Base-by-base conservation (phyloP, 2,797 vertebrate species). In the Phoeniculus purpureus region DNA sequence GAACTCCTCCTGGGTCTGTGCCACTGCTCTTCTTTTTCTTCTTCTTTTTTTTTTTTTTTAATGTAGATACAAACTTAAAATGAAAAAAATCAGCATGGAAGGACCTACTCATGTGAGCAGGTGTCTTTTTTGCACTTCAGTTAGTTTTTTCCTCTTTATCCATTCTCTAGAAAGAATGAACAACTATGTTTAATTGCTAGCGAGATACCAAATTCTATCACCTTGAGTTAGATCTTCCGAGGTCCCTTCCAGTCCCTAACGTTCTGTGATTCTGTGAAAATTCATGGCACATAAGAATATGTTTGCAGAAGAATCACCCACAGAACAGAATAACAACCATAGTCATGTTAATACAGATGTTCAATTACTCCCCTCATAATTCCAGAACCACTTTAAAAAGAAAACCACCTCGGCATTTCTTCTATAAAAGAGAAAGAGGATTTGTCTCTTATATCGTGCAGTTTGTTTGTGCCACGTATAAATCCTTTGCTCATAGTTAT, bases 1-100 rank as follows among this genome's bases (percentile, higher is more conserved):
- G 77, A 91, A 70, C 67, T 94, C 93, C 70, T 89, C n/a, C 92
- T 94, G 85, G 91, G 82, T 64, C 31, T 76, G 37, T 93, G 89
- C 91, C 82, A 93, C 20, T 34, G 17, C 15, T 89, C 31, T 31
- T 71, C 60, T 78, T 54, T 50, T 16, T 6, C 20, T 29, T n/a
- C 9, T 55, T 27, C 8, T 15, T 73, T 27, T 27, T 20, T 32
- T 22, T 10, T 51, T n/a, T n/a, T 55, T 43, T 27, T n/a, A 2
- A 29, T 73, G 7, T 48, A 88, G 66, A 61, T 1, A 31, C 81
- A 92, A 86, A 29, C 4, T 73, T 51, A 55, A 87, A 87, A 43
- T n/a, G 14, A 62, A 18, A 32, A 77, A 37, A 89, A 80, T 73
- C 40, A 74, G 23, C 70, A 66, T 5, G 29, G n/a, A 72, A 43